These are phyloP conservation scores for Epicampocera succincta DNA, from an alignment of 2,888 invertebrate genomes.

Conservation along the genomic window DNA sequence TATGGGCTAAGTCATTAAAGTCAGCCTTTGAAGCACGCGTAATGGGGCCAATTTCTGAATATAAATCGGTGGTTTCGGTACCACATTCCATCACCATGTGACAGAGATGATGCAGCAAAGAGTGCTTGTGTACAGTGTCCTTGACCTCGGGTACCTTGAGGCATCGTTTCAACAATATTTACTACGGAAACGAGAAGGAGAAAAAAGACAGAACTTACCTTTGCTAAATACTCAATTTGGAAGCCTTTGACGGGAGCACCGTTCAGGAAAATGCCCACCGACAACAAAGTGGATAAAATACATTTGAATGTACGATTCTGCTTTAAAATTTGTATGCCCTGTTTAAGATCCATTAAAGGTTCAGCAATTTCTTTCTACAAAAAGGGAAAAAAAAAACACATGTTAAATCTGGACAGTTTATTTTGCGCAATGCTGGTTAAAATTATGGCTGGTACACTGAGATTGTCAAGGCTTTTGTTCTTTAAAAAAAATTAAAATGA, in stretches of 20 bases:
- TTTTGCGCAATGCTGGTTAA: too few relatives aligned
- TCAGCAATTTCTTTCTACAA: constrained; percentile 96
- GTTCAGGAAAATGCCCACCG: constrained; percentile 98
- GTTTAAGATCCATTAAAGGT: constrained; percentile 98
- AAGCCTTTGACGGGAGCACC: constrained; percentile 97
- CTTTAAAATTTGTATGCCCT: constrained; percentile 95
- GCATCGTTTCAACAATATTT: background rate
- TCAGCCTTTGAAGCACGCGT: constrained; percentile 96
- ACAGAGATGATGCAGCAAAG: constrained; percentile 97
- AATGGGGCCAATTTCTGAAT: constrained; percentile 97
- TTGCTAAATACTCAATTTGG: constrained; percentile 97
- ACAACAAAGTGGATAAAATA: constrained; percentile 95
- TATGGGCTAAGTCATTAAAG: constrained; percentile 94
- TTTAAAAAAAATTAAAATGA: too few relatives aligned
- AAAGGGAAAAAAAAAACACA: constrained; percentile 38
- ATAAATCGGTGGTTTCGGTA: constrained; percentile 96
- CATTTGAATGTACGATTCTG: constrained; percentile 96
- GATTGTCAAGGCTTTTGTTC: too few relatives aligned
- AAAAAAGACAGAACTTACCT: constrained; percentile 80
- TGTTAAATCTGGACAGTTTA: constrained; percentile 25
- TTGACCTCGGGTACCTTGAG: constrained; percentile 96
- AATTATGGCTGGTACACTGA: too few relatives aligned
- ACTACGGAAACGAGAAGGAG: too few relatives aligned
- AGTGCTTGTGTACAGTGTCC: constrained; percentile 99
- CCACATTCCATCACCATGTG: constrained; percentile 98